Conservation (phyloP, 2,797 vertebrate genomes). For the Gouania willdenowi region DNA sequence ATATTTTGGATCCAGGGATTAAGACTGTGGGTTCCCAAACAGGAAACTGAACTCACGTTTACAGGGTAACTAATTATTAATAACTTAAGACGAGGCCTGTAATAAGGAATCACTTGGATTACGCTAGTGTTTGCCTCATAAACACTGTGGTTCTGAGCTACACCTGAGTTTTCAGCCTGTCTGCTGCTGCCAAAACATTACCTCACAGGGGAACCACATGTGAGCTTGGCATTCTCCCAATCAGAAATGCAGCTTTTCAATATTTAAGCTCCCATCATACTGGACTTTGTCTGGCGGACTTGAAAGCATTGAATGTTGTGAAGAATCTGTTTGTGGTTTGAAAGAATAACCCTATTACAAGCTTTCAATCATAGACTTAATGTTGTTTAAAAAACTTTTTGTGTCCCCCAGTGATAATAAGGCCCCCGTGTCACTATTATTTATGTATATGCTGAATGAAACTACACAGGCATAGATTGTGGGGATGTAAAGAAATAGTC, state of each 20-base stretch:
- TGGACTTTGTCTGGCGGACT: constrained; percentile 7
- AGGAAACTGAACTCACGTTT: constrained; percentile 66
- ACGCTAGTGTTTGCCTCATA: constrained; percentile 50
- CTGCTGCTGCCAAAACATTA: constrained; percentile 39
- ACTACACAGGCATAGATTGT: no score
- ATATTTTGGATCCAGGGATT: constrained; percentile 41
- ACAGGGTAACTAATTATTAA: constrained; percentile 58
- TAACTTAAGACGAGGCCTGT: constrained; percentile 41
- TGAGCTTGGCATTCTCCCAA: constrained; percentile 29
- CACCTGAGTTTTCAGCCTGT: constrained; percentile 58
- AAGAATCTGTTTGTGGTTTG: no score
- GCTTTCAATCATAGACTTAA: no score
- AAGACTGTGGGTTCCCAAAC: constrained; percentile 49
- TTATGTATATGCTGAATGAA: no score
- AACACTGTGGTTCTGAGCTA: constrained; percentile 47
- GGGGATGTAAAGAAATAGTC: no score
- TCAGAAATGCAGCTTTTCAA: constrained; percentile 13
- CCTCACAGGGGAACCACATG: constrained; percentile 51
- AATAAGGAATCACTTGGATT: constrained; percentile 71
- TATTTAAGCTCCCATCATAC: constrained; percentile 5
- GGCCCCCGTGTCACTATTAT: no score
- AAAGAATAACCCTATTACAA: no score
- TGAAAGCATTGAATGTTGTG: neutral
- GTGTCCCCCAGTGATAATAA: no score
- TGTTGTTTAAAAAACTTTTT: no score